Evolutionary conservation across 2,888 invertebrate genomes (phyloP).

Genomic region (Tetragnatha montana): DNA sequence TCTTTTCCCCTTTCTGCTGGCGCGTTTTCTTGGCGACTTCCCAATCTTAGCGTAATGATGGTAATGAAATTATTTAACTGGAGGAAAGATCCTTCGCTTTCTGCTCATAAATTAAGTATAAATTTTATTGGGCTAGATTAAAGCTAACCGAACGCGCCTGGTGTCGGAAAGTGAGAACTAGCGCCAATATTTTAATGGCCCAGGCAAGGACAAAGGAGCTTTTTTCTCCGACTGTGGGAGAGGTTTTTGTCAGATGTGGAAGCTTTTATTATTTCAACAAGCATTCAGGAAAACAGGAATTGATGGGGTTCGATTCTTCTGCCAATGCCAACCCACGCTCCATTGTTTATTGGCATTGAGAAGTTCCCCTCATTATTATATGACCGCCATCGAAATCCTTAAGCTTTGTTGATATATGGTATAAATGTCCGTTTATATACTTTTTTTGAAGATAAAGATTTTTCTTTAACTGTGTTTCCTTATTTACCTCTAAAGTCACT

Average conservation of each 20-base stretch:
- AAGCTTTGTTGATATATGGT: no score
- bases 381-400: no score
- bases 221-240: background rate
- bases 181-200: background rate
- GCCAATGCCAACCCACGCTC: background rate
- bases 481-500: no score
- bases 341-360: no score
- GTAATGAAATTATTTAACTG: slow-evolving; percentile 61
- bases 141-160: slow-evolving; percentile 30
- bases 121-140: slow-evolving; percentile 54
- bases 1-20: slow-evolving; percentile 29
- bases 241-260: slow-evolving; percentile 7
- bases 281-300: background rate
- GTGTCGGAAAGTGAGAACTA: slow-evolving; percentile 21
- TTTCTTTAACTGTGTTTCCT: no score
- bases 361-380: no score
- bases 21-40: slow-evolving; percentile 42
- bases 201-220: background rate
- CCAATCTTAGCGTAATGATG: slow-evolving; percentile 49
- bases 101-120: slow-evolving; percentile 40
- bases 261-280: background rate
- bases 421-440: no score
- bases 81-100: slow-evolving; percentile 9
- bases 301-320: background rate
- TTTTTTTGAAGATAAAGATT: no score